phyloP scores from a whole-genome alignment of 2,888 invertebrate genomes.

The Polydrusus cervinus region DNA sequence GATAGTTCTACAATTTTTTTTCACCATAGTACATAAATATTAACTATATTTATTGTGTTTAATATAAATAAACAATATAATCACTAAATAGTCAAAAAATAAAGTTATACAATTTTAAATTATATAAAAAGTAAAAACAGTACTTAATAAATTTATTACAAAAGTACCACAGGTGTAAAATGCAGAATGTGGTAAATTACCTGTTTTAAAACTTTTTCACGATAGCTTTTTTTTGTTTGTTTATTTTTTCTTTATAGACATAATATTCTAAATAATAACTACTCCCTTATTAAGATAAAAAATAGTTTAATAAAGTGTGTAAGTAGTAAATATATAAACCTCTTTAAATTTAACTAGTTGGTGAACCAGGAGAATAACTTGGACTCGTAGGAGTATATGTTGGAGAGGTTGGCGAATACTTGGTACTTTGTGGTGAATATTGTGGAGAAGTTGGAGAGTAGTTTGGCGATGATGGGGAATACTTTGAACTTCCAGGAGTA shows the following conservation, averaged over 20 bases:
- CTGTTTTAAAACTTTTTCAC: background rate
- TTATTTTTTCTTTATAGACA: background rate
- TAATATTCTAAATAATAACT: background rate
- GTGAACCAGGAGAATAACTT: slow-evolving; percentile 53
- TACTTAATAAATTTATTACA: background rate
- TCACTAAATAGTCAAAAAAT: background rate
- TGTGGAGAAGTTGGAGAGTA: slow-evolving; percentile 86
- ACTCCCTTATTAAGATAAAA: background rate
- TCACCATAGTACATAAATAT: no score
- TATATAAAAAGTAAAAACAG: background rate
- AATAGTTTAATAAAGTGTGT: slow-evolving; percentile 7
- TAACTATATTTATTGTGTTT: no score
- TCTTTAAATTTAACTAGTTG: slow-evolving; percentile 17
- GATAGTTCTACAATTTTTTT: no score
- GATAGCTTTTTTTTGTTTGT: background rate
- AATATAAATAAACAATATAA: background rate
- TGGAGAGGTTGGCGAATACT: slow-evolving; percentile 87
- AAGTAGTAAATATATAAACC: background rate
- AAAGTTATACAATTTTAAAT: background rate
- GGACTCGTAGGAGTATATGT: slow-evolving; percentile 87
- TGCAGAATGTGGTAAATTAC: background rate
- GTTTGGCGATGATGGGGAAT: slow-evolving; percentile 85
- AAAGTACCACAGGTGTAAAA: background rate
- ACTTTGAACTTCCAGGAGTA: slow-evolving; percentile 81
- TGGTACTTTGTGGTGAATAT: slow-evolving; percentile 86